Conservation (phyloP, 1,140 invertebrate genomes). For the Pseudachorutes palmiensis region DNA sequence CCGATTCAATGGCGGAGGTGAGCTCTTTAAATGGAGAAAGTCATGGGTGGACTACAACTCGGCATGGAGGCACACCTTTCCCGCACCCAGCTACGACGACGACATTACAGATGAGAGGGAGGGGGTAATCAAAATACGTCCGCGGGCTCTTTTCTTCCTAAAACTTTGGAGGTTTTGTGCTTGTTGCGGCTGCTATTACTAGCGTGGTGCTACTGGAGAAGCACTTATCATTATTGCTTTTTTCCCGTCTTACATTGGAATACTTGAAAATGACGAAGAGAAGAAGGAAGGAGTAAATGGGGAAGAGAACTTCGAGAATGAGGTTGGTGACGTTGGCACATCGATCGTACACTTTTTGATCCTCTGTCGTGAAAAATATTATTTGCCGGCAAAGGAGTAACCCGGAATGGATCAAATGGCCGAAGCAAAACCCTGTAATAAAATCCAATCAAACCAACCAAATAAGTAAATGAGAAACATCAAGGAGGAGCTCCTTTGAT, state of each 20-base stretch:
- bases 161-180: too few species aligned
- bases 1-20: too few species aligned
- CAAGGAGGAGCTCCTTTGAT: slow-evolving; percentile 16
- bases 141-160: background rate
- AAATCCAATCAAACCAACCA: too few species aligned
- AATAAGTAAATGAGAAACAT: background rate
- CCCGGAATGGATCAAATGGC: slow-evolving; percentile 60
- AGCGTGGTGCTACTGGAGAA: background rate
- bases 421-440: slow-evolving; percentile 60
- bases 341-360: slow-evolving; percentile 43
- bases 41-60: too few species aligned
- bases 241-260: slow-evolving; percentile 54
- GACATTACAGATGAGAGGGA: too few species aligned
- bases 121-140: background rate
- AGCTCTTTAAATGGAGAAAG: too few species aligned
- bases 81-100: too few species aligned
- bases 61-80: too few species aligned
- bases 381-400: slow-evolving; percentile 57
- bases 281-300: slow-evolving; percentile 60
- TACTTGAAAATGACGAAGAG: slow-evolving; percentile 69
- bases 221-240: slow-evolving; percentile 22
- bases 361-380: slow-evolving; percentile 47
- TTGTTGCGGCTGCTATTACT: background rate
- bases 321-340: slow-evolving; percentile 48
- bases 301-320: slow-evolving; percentile 53